Evolutionary conservation across 2,797 vertebrate genomes (phyloP).

Genomic region (Erpetoichthys calabaricus): DNA sequence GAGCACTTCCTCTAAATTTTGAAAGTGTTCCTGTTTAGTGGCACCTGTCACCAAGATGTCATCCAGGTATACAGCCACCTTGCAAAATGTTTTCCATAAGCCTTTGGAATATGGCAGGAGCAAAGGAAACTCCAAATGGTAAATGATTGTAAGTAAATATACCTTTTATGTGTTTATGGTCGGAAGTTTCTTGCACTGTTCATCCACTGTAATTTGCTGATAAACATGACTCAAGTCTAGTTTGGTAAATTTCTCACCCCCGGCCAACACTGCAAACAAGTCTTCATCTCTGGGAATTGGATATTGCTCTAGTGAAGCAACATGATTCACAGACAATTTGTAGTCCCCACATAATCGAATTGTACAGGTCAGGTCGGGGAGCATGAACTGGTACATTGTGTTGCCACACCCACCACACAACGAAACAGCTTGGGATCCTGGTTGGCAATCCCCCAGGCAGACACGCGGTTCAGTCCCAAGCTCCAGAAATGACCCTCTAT

Average conservation of each 20-base stretch:
- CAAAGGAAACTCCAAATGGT: not conserved
- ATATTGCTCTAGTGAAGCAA: not conserved
- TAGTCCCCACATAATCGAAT: not conserved
- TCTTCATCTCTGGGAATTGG: not conserved
- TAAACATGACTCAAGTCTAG: not conserved
- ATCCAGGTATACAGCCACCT: not conserved
- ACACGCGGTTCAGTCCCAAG: too few relatives aligned
- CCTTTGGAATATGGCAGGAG: not conserved
- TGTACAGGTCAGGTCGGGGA: not conserved
- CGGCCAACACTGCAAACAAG: not conserved
- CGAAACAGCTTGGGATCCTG: too few relatives aligned
- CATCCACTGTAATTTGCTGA: not conserved
- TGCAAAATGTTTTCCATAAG: not conserved
- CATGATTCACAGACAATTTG: not conserved
- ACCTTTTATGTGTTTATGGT: constrained; percentile 3
- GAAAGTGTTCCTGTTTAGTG: not conserved
- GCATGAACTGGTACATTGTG: not conserved
- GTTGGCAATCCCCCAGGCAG: too few relatives aligned
- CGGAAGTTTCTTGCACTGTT: not conserved
- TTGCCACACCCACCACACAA: too few relatives aligned
- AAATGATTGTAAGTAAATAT: not conserved
- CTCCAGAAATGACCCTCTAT: too few relatives aligned
- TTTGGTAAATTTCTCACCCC: not conserved
- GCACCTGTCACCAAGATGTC: not conserved
- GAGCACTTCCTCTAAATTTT: not conserved